phyloP scores from a whole-genome alignment of 2,113 vertebrate genomes.

The Varanus salvator region DNA sequence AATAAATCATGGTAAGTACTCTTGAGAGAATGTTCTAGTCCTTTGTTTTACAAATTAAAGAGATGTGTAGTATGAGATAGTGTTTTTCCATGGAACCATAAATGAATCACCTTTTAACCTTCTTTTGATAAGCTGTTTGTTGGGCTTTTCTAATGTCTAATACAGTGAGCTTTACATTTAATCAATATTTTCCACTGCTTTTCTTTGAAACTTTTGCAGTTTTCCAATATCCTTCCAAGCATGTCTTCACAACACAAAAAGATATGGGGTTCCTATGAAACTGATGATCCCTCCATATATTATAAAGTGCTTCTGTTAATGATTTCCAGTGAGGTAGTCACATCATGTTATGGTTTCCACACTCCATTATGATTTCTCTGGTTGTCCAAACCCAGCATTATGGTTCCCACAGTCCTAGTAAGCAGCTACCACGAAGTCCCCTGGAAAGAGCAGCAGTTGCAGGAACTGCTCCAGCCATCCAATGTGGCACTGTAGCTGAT shows the following conservation, averaged over 20 bases:
- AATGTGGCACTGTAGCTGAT: no score
- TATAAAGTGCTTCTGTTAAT: neutral
- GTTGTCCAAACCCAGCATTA: no score
- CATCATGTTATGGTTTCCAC: no score
- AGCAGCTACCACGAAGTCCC: no score
- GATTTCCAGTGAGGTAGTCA: neutral
- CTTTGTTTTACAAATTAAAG: conserved; percentile 13
- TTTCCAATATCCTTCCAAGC: conserved; percentile 26
- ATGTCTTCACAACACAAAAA: conserved; percentile 5
- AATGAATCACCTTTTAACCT: conserved; percentile 16
- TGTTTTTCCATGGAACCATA: neutral
- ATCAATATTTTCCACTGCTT: conserved; percentile 39
- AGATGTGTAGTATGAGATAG: neutral
- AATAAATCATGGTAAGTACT: neutral
- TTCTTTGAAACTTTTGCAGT: conserved; percentile 21
- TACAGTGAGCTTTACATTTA: conserved; percentile 30
- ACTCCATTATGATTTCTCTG: no score
- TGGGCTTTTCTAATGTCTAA: neutral
- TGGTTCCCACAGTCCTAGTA: no score
- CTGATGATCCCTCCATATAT: neutral
- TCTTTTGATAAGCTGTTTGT: conserved; percentile 19
- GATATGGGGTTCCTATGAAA: neutral
- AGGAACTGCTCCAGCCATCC: no score
- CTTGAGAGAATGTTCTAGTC: neutral
- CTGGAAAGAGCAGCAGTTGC: no score